Base-by-base conservation (phyloP, 2,797 vertebrate species). In the Gila robusta region DNA sequence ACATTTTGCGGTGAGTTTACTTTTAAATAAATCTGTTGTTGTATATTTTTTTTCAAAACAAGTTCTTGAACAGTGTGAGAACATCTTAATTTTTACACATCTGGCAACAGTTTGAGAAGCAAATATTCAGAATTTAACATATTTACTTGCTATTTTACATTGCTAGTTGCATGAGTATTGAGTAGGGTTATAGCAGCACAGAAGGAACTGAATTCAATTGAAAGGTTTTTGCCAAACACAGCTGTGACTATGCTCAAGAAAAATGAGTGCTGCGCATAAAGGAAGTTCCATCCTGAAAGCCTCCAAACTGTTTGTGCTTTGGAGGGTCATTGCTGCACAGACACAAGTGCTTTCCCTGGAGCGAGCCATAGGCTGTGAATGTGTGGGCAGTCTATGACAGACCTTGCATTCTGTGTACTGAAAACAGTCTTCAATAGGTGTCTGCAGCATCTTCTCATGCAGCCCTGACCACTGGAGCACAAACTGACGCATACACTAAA, bases 321-420 rank as follows among this genome's bases (percentile, higher is more conserved):
- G 66, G 54, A 79, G 83, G 79, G 81, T 85, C 85, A 87, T 76
- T 76, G 70, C 47, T 83, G 79, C 49, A 80, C 76, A 87, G 47
- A 28, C 79, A 37, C 56, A 79, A 83, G 52, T 86, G 59, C 54
- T 73, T 83, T 88, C 79, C 89, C 81, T 66, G 85, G 83, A 89
- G 84, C 79, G 66, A 84, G 90, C 87, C 70, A 81, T 88, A 72
- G 89, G 90, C 85, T 78, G 84, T 85, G 41, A 81, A 83, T 87
- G 86, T 87, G 85, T 89, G 89, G 89, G 85, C 70, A 78, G 87
- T 85, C 84, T 88, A 81, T 41, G 79, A 85, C 32, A 80, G 41
- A 49, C 79, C 86, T 86, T 66, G 64, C 28, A 74, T 82, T 87
- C 74, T 79, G 81, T 86, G 85, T 87, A 84, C 72, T 77, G 73